These are phyloP conservation scores for Glaucopsyche alexis DNA, from an alignment of 2,888 invertebrate genomes.

Conservation along the genomic window DNA sequence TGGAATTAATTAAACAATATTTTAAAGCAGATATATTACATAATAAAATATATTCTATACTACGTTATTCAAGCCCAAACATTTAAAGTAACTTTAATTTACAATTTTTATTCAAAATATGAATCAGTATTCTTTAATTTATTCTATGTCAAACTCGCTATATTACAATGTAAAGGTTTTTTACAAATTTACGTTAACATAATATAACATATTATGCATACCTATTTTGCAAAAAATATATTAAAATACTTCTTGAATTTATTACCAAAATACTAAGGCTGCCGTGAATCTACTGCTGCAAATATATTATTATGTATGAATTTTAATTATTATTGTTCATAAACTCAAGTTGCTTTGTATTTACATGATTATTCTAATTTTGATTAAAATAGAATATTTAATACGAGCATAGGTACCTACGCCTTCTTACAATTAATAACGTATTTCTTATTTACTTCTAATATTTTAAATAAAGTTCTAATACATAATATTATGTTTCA, in stretches of 20 bases:
- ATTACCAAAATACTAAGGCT: not conserved
- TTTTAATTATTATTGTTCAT: not conserved
- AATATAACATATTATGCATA: too few species aligned
- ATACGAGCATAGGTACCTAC: not conserved
- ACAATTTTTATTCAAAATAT: conserved; percentile 1
- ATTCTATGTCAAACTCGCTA: not conserved
- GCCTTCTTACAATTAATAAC: not conserved
- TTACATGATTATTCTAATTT: not conserved
- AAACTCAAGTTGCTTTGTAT: not conserved
- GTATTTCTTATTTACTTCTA: not conserved
- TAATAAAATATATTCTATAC: too few species aligned
- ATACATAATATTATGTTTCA: not conserved
- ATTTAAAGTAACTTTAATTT: not conserved
- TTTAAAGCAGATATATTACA: too few species aligned
- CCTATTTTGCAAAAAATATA: not conserved
- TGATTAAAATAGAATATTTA: not conserved
- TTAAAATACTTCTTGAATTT: not conserved
- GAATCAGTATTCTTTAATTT: not conserved
- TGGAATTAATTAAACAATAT: too few species aligned
- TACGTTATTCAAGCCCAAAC: not conserved
- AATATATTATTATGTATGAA: not conserved
- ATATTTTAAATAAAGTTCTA: not conserved
- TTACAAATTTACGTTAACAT: too few species aligned
- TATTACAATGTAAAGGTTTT: too few species aligned
- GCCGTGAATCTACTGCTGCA: not conserved